Percentiles rank a stretch among this genome's conserved stretches.
Evolutionary conservation across 2,797 vertebrate genomes (phyloP).

Genomic region (Diglossa cyanea): DNA sequence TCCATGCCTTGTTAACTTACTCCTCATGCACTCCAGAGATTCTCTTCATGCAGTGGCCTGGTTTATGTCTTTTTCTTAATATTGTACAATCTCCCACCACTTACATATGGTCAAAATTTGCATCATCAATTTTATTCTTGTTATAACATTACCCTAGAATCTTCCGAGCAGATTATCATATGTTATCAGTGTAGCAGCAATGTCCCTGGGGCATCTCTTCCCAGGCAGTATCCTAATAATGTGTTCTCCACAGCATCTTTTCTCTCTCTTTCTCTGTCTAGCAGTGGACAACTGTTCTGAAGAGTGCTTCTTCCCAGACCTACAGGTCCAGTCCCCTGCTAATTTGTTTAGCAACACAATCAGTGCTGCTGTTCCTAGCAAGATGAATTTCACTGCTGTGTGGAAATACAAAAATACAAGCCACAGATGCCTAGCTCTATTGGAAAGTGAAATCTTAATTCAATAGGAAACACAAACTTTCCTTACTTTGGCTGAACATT

Average conservation of each 20-base stretch:
- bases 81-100: neutral
- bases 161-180: neutral
- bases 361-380: neutral
- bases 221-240: neutral
- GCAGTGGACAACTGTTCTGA: neutral
- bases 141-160: neutral
- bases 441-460: constrained; percentile 1
- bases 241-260: neutral
- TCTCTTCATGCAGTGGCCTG: neutral
- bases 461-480: neutral
- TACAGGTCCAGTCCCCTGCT: neutral
- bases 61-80: constrained; percentile 3
- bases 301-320: neutral
- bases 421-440: neutral
- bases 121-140: constrained; percentile 17
- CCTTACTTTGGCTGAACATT: neutral
- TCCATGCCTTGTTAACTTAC: neutral
- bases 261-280: neutral
- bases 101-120: neutral
- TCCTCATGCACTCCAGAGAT: neutral
- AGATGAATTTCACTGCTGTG: neutral
- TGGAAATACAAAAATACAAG: neutral
- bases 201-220: neutral
- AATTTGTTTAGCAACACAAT: neutral
- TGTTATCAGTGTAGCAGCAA: neutral